Base-by-base conservation (phyloP, 2,797 vertebrate genomes). In the Sebastes melanostomus region DNA sequence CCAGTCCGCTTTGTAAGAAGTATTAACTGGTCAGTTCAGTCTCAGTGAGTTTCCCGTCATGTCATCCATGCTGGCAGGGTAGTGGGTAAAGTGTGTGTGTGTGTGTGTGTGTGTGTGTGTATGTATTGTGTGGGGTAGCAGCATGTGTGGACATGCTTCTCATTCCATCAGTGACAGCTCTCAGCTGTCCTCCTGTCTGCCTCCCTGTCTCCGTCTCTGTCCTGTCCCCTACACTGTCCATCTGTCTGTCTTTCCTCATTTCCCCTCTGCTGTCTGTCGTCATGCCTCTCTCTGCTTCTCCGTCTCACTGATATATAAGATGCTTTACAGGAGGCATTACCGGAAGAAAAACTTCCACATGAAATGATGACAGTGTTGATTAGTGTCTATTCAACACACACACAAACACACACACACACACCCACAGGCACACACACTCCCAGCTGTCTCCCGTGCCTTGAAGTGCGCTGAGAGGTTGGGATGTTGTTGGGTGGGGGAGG, bases 101-200 rank as follows among this genome's bases (percentile, higher is more conserved):
- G 72, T 58, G 55, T 38, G 72, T 58, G 30, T 30, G 32, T 34
- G 34, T 36, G 32, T 34, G 32, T 34, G 9, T 34, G 34, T 36
- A 36, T 36, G 29, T 36, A 55, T 72, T 7, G 69, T 55, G 66
- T 4, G 5, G 62, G 29, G 30, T 11, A 36, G 30, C 54, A 75
- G 79, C 77, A 77, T 81, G 80, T 86, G 91, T 87, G 77, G 32
- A 81, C 71, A 87, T 91, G 67, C 85, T 58, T 84, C 36, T 72
- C 89, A 90, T 92, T 88, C 84, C 81, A 46, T 74, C 85, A 83
- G 78, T 82, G 86, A 86, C 83, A 70, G 88, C 54, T 78, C 73
- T 89, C 93, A 93, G 90, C 92, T 93, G 92, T 91, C 81, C 70
- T 77, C 55, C 87, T 65, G 78, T 87, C 86, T 79, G 81, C 54